Evolutionary conservation across 2,113 vertebrate genomes (phyloP).

Genomic region (Ceratotherium simum): DNA sequence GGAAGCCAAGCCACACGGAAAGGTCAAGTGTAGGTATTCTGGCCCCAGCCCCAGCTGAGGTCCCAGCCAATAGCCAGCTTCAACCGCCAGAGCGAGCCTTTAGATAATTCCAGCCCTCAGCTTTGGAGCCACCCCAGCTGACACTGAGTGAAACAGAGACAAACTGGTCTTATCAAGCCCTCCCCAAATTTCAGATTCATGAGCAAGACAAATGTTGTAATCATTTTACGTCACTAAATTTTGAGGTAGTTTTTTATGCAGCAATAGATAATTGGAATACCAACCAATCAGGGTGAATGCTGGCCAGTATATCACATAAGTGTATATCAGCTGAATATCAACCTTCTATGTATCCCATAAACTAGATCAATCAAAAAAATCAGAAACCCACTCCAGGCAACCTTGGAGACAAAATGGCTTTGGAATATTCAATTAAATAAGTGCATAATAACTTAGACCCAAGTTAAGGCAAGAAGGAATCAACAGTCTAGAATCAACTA

Average conservation of each 20-base stretch:
- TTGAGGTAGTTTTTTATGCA: background rate
- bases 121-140: background rate
- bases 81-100: background rate
- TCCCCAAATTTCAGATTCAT: background rate
- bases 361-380: background rate
- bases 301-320: background rate
- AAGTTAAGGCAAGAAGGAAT: background rate
- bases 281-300: background rate
- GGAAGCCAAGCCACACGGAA: background rate
- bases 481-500: background rate
- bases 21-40: background rate
- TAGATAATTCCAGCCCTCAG: background rate
- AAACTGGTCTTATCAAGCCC: background rate
- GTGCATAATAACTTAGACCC: background rate
- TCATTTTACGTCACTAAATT: background rate
- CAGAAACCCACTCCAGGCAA: background rate
- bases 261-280: background rate
- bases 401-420: background rate
- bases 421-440: background rate
- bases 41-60: background rate
- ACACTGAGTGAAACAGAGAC: background rate
- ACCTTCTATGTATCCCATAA: background rate
- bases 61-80: background rate
- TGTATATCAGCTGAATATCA: background rate
- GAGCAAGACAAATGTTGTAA: background rate